Evolutionary conservation across 2,113 vertebrate species (phyloP).

Genomic region (Rhynchomys soricoides): DNA sequence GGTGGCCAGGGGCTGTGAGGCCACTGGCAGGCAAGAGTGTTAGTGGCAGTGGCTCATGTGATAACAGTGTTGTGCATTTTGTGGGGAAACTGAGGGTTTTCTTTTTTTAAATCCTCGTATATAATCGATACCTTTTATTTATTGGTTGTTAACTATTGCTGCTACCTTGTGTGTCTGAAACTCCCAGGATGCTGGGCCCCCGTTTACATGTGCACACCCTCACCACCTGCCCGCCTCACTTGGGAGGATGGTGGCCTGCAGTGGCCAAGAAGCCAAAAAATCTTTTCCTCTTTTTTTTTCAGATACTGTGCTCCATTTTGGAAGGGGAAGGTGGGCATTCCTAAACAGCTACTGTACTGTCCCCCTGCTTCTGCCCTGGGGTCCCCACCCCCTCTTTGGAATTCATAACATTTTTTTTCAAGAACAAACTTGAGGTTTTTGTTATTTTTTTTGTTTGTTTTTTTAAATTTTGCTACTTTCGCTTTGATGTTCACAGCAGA

Average conservation of each 20-base stretch:
- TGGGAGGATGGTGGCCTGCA: constrained; percentile 77
- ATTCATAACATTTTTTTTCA: background rate
- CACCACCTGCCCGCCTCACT: constrained; percentile 36
- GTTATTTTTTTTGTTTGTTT: background rate
- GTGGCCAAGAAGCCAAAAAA: constrained; percentile 86
- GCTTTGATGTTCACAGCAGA: background rate
- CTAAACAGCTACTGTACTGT: constrained; percentile 36
- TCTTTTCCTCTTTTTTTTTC: background rate
- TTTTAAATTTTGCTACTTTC: background rate
- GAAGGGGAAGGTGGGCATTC: constrained; percentile 71
- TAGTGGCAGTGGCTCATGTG: constrained; percentile 57
- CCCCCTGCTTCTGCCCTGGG: background rate
- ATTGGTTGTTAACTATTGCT: constrained; percentile 87
- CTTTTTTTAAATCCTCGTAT: constrained; percentile 81
- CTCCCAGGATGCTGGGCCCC: constrained; percentile 64
- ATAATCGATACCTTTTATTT: constrained; percentile 84
- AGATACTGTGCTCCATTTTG: constrained; percentile 59
- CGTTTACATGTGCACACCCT: constrained; percentile 78
- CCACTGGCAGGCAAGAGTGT: constrained; percentile 58
- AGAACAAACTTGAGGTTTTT: background rate
- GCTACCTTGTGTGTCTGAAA: constrained; percentile 74
- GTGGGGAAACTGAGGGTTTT: constrained; percentile 81
- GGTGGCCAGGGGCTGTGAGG: background rate
- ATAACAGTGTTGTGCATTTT: constrained; percentile 81
- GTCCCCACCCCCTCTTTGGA: background rate